These are phyloP conservation scores for Chesias legatella DNA, from an alignment of 2,888 invertebrate species.

Conservation along the genomic window DNA sequence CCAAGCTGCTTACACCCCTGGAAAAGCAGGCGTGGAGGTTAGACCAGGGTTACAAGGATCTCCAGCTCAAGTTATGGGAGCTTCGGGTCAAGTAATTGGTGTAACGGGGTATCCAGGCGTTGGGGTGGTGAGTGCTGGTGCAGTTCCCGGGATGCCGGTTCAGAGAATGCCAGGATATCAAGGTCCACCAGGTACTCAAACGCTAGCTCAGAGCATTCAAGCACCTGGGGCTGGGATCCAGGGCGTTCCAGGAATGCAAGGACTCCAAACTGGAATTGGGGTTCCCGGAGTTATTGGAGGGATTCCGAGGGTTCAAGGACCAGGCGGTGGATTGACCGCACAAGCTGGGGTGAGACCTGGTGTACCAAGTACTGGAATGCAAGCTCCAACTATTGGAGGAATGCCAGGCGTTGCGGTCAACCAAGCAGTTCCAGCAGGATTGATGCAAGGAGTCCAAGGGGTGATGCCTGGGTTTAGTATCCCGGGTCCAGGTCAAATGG, in stretches of 20 bases:
- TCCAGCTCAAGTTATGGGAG: too few species aligned
- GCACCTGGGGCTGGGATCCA: background rate
- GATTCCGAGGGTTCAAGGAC: background rate
- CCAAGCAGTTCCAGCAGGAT: background rate
- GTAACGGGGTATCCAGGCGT: too few species aligned
- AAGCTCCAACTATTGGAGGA: too few species aligned
- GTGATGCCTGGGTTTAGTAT: constrained; percentile 2
- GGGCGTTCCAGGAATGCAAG: background rate
- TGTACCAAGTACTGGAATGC: too few species aligned
- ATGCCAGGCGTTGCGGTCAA: background rate
- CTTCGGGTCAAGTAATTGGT: too few species aligned
- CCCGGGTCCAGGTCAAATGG: constrained; percentile 4
- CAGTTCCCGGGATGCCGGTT: background rate
- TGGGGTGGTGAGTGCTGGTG: too few species aligned
- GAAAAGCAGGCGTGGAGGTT: constrained; percentile 22
- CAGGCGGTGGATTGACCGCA: too few species aligned
- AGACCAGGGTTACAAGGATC: constrained; percentile 5
- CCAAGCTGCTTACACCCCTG: constrained; percentile 10
- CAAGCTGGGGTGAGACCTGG: too few species aligned
- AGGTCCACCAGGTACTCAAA: background rate
- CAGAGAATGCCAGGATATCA: constrained; percentile 7
- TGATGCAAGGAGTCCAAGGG: constrained; percentile 3
- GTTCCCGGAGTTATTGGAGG: background rate
- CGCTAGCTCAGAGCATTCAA: background rate
- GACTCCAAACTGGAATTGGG: background rate